Evolutionary conservation across 2,888 invertebrate species (phyloP).

Genomic region (Lycocerus yunnanus): DNA sequence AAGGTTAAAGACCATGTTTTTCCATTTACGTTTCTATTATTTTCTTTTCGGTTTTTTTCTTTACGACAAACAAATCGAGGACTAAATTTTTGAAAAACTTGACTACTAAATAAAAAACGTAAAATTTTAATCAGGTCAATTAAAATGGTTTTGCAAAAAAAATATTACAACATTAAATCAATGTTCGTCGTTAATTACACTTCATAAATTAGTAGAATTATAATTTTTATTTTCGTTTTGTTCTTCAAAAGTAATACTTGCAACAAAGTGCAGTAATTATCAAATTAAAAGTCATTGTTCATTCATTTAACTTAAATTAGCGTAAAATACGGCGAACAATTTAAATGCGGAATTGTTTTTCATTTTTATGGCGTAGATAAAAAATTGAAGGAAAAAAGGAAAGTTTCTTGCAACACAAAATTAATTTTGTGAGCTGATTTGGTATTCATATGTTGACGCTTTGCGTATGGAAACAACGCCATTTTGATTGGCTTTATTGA

Average conservation of each 20-base stretch:
- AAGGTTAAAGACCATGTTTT: too few relatives aligned
- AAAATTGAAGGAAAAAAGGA: conserved; percentile 5
- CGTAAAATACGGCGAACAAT: conserved; percentile 15
- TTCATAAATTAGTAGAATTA: conserved; percentile 14
- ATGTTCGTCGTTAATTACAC: conserved; percentile 22
- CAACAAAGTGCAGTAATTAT: conserved; percentile 26
- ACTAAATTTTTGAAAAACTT: too few relatives aligned
- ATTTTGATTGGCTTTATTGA: conserved; percentile 40
- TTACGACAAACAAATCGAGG: too few relatives aligned
- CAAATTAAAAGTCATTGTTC: conserved; percentile 34
- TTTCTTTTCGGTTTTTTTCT: too few relatives aligned
- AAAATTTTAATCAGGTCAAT: neutral
- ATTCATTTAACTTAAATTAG: conserved; percentile 25
- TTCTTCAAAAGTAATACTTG: conserved; percentile 6
- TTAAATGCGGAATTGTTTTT: neutral
- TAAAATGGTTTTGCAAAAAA: neutral
- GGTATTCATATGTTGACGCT: neutral
- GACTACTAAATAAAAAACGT: too few relatives aligned
- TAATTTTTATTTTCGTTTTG: conserved; percentile 8
- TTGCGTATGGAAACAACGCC: conserved; percentile 2
- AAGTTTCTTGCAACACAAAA: neutral
- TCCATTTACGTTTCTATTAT: too few relatives aligned
- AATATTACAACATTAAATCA: conserved; percentile 11
- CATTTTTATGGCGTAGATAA: neutral
- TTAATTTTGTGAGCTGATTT: conserved; percentile 4